Evolutionary conservation across 2,113 vertebrate species (phyloP).

Genomic region (Hydrolagus affinis): DNA sequence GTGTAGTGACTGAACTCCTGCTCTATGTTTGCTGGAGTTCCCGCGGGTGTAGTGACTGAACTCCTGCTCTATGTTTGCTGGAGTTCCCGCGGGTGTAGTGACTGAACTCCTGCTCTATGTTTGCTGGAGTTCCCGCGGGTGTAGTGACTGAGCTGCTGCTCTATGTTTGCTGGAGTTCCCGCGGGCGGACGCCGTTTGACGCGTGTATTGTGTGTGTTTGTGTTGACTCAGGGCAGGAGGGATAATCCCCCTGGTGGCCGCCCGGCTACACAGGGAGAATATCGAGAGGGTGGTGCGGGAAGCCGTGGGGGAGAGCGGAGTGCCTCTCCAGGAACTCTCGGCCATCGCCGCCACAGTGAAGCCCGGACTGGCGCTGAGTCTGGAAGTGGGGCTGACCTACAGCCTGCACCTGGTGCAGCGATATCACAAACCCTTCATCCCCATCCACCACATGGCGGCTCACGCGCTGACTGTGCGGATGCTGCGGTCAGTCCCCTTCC

Average conservation of each 20-base stretch:
- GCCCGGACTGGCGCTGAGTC: conserved; percentile 76
- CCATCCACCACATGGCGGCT: conserved; percentile 96
- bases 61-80: background rate
- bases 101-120: too few relatives aligned
- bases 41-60: background rate
- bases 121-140: background rate
- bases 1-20: too few relatives aligned
- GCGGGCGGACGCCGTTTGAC: background rate
- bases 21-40: background rate
- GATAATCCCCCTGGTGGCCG: conserved; percentile 80
- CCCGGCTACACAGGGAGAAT: conserved; percentile 77
- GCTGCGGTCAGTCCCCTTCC: conserved; percentile 66
- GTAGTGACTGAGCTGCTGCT: too few relatives aligned
- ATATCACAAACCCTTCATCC: conserved; percentile 77
- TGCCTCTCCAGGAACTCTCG: conserved; percentile 57
- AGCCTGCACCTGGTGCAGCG: conserved; percentile 60
- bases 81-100: background rate
- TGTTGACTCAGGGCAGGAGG: conserved; percentile 69
- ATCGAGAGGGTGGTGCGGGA: conserved; percentile 71
- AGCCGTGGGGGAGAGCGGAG: conserved; percentile 56
- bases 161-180: background rate
- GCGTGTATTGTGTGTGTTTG: background rate
- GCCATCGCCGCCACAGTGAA: conserved; percentile 83
- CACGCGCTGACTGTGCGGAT: conserved; percentile 83
- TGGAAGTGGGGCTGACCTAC: conserved; percentile 73